Evolutionary conservation across 2,113 vertebrate genomes (phyloP), one percentile per base, ranked within the genome.

Genomic region (Columba janthina): DNA sequence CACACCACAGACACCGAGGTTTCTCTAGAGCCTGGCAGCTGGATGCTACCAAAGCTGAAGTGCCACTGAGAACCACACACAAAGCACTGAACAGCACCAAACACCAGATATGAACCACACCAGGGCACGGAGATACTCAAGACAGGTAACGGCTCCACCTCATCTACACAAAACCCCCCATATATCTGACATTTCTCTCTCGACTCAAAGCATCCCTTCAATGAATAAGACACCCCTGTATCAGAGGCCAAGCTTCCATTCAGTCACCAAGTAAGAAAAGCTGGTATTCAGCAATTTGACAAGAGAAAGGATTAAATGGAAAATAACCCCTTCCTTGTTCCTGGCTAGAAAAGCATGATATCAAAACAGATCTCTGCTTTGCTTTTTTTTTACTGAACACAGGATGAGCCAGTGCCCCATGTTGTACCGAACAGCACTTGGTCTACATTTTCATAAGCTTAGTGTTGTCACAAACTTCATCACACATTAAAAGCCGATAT

Each of bases 381-480:
- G 12, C 48, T 48, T 56, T 40, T 48, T 56, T 40, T 81, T 90
- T 76, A 46, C 70, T 36, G 53, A 87, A 21, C 50, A 29, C 29
- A 72, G 38, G 38, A 72, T n/a, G 44, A 32, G 40, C 42, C 14
- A 0, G n/a, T 31, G 31, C 36, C 26, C 65, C 15, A 1, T 5
- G n/a, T 48, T 57, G 84, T 44, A 57, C 40, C 61, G 82, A 86
- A 71, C 31, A 78, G 61, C 24, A 34, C 64, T 67, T 62, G 67
- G 31, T 57, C 66, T 54, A 75, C 66, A 84, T 34, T 83, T 92
- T 28, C 53, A 67, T 58, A 61, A 97, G 81, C 76, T 57, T n/a
- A 92, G 38, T 28, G 38, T 58, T 88, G 85, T 69, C 91, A 93
- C 84, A 94, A 95, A 93, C 69, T 93, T 80, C 84, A 93, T 94